Evolutionary conservation across 2,113 vertebrate species (phyloP).

Genomic region (Forbesichthys papilliferus): DNA sequence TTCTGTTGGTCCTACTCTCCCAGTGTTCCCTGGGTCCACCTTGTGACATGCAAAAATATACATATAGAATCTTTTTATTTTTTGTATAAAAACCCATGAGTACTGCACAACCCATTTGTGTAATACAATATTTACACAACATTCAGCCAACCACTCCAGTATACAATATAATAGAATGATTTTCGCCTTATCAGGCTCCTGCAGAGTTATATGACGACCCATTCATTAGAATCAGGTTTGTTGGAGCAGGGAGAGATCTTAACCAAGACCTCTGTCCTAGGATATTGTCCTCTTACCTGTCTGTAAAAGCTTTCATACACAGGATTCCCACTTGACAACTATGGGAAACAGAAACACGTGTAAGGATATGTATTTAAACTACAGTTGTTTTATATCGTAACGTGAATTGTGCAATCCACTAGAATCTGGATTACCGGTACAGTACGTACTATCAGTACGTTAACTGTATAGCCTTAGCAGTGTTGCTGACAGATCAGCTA

Average conservation of each 20-base stretch:
- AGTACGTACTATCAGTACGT: not conserved
- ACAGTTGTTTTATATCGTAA: too few species aligned
- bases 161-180: too few species aligned
- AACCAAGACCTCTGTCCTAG: not conserved
- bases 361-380: not conserved
- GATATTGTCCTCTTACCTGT: slow-evolving; percentile 79
- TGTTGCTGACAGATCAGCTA: not conserved
- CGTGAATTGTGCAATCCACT: too few species aligned
- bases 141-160: too few species aligned
- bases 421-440: too few species aligned
- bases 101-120: not conserved
- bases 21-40: slow-evolving; percentile 92
- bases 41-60: slow-evolving; percentile 47
- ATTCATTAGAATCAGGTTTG: too few species aligned
- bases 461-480: not conserved
- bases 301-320: slow-evolving; percentile 93
- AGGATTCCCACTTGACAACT: slow-evolving; percentile 89
- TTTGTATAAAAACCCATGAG: not conserved
- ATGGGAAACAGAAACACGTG: slow-evolving; percentile 37
- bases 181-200: too few species aligned
- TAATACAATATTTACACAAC: not conserved
- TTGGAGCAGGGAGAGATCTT: too few species aligned
- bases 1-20: slow-evolving; percentile 90
- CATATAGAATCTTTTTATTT: not conserved
- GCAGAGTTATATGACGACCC: too few species aligned